A percentile compares a stretch with the other conserved stretches of the same genome.
These are phyloP conservation scores for Cephalopachus bancanus DNA, from an alignment of 2,797 vertebrate species.

Conservation along the genomic window DNA sequence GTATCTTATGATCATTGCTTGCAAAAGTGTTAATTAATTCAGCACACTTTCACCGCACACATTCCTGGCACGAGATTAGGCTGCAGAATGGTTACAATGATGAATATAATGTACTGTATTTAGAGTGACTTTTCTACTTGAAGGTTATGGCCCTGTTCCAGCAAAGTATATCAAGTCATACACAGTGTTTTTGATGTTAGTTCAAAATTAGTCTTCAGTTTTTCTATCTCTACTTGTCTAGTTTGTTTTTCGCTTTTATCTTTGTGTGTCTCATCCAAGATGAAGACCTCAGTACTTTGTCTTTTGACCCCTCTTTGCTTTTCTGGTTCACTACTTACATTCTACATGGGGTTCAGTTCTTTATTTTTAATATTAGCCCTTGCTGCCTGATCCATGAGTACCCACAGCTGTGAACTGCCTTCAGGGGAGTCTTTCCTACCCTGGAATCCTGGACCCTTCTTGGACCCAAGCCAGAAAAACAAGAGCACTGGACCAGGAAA, in stretches of 20 bases:
- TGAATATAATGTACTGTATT: not conserved
- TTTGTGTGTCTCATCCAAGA: not conserved
- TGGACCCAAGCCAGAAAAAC: not conserved
- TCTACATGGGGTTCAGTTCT: not conserved
- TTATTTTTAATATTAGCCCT: not conserved
- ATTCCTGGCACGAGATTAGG: not conserved
- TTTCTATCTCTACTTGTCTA: not conserved
- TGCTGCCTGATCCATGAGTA: not conserved
- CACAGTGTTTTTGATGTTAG: not conserved
- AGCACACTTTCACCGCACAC: not conserved
- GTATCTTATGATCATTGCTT: conserved; percentile 24
- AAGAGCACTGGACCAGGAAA: conserved; percentile 22
- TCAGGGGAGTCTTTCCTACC: not conserved
- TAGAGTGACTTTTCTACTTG: not conserved
- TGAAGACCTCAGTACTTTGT: not conserved
- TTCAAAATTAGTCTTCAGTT: not conserved
- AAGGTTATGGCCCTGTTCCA: not conserved
- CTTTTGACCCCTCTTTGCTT: not conserved
- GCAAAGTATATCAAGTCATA: not conserved
- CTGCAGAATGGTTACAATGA: not conserved
- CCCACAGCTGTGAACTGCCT: not conserved
- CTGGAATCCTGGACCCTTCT: not conserved
- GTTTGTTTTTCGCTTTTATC: not conserved
- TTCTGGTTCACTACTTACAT: not conserved
- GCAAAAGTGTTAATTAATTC: conserved; percentile 40